These are phyloP conservation scores for Gymnocephalus cernua DNA, from an alignment of 2,113 vertebrate species.

Conservation along the genomic window DNA sequence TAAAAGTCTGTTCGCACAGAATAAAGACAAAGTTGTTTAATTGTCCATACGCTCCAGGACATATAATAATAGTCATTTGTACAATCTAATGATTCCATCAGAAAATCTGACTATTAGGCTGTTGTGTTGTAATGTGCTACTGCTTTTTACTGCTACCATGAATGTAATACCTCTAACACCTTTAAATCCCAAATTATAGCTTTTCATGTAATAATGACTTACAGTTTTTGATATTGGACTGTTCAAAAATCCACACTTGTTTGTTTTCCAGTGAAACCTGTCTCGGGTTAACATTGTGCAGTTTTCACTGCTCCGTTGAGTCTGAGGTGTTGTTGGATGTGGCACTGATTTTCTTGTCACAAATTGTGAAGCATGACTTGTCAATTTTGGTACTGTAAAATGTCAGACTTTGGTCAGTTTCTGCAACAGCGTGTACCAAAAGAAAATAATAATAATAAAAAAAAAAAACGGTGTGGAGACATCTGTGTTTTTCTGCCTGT, in stretches of 20 bases:
- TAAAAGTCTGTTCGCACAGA: slow-evolving; percentile 35
- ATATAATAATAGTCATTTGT: slow-evolving; percentile 16
- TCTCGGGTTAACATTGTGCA: slow-evolving; percentile 11
- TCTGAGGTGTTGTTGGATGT: slow-evolving; percentile 21
- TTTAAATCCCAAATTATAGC: slow-evolving; percentile 2
- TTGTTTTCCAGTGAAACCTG: slow-evolving; percentile 27
- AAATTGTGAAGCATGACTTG: slow-evolving; percentile 11
- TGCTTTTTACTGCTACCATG: background rate
- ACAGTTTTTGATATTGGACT: background rate
- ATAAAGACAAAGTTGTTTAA: slow-evolving; percentile 25
- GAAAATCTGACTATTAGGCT: background rate
- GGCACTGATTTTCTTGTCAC: slow-evolving; percentile 20
- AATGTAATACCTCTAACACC: background rate
- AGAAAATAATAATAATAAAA: background rate
- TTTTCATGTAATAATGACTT: background rate
- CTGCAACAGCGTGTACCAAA: background rate
- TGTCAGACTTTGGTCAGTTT: slow-evolving; percentile 16
- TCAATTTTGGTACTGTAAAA: slow-evolving; percentile 22
- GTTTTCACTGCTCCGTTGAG: slow-evolving; percentile 6
- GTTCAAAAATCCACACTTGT: background rate
- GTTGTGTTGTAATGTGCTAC: slow-evolving; percentile 5
- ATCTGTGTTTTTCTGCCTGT: background rate
- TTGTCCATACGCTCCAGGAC: slow-evolving; percentile 20
- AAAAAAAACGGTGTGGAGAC: background rate
- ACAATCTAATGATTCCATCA: slow-evolving; percentile 19